Base-by-base conservation (phyloP, 2,797 vertebrate species). In the Malacoctenus gilli region DNA sequence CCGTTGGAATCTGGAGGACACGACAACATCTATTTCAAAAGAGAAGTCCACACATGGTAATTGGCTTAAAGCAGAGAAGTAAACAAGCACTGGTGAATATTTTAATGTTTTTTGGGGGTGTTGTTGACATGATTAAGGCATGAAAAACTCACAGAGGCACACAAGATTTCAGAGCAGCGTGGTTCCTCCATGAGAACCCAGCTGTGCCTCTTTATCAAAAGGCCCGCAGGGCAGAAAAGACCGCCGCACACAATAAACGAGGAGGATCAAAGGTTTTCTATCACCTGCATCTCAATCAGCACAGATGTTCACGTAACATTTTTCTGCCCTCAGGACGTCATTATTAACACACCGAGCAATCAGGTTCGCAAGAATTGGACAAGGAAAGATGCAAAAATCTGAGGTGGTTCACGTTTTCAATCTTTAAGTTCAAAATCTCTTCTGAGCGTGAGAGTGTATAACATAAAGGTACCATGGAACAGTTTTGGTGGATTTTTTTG, bases 1-100 rank as follows among this genome's bases (percentile, higher is more conserved):
- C 40, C 8, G 1, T 21, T 3, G 55, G 37, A 58, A 21, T 31
- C 62, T 59, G 65, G 19, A 65, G 52, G 51, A 68, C 20, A 40
- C 38, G 30, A 54, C 54, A 64, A 78, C 67, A 77, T 84, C 64
- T 61, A 47, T 51, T 68, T 67, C 38, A 49, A 61, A 61, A 47
- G 49, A 57, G 22, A 23, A 66, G 63, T 69, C 54, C 52, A 62
- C 66, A 59, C 46, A 47, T 10, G 37, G 58, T 84, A 83, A 80
- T 79, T 78, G 69, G 62, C 65, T 48, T 50, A 65, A 71, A 75
- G 40, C 53, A 31, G 47, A 72, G 30, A 66, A 66, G 82, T 77
- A 80, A 83, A 83, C 65, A 83, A 82, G 68, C 67, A 52, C 25
- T 72, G 55, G 38, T 71, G 68, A 81, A 83, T 84, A 83, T 87